Conservation (phyloP, 2,113 vertebrate genomes). For the Neodon shergylaensis region DNA sequence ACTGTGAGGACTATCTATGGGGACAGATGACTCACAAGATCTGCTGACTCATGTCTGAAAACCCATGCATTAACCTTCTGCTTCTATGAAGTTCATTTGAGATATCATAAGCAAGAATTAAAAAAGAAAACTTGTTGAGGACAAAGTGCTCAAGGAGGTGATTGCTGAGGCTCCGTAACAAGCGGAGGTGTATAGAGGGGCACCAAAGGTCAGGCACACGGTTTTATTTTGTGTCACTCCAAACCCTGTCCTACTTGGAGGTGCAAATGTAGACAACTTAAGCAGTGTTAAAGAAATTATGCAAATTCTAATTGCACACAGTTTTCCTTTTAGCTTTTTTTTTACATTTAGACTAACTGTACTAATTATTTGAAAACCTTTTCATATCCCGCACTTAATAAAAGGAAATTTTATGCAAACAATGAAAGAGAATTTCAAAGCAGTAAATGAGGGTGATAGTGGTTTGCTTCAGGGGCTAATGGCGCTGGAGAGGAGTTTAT, state of each 20-base stretch:
- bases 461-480: conserved; percentile 46
- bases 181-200: conserved; percentile 73
- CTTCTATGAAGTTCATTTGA: conserved; percentile 78
- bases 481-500: conserved; percentile 45
- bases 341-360: conserved; percentile 73
- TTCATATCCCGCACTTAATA: conserved; percentile 73
- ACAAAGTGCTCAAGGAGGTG: conserved; percentile 75
- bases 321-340: conserved; percentile 76
- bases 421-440: conserved; percentile 73
- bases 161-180: conserved; percentile 76
- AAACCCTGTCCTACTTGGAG: conserved; percentile 72
- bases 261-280: conserved; percentile 73
- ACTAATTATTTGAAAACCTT: conserved; percentile 77
- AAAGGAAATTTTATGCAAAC: conserved; percentile 74
- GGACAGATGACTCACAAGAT: conserved; percentile 78
- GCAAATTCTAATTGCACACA: conserved; percentile 71
- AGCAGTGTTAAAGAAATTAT: conserved; percentile 70
- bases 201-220: conserved; percentile 73
- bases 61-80: conserved; percentile 77
- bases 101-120: conserved; percentile 74
- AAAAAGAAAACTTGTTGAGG: conserved; percentile 65
- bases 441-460: conserved; percentile 45
- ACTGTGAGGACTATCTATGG: conserved; percentile 71
- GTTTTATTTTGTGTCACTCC: conserved; percentile 78
- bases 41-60: conserved; percentile 76